A percentile compares a stretch with the other conserved stretches of the same genome.
Conservation (phyloP, 2,113 vertebrate genomes). For the Brachirus orientalis region DNA sequence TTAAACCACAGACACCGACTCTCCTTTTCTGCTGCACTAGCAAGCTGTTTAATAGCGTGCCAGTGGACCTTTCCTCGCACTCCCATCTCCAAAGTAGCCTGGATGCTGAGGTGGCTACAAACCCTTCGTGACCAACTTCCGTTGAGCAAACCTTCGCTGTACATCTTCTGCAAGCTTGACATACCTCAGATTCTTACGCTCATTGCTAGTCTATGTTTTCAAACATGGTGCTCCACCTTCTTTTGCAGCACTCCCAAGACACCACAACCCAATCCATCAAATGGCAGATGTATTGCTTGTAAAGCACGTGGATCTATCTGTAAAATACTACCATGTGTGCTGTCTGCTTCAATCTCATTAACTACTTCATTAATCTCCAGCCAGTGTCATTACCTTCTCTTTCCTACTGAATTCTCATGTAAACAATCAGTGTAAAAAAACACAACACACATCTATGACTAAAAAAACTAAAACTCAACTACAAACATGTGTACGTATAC, state of each 20-base stretch:
- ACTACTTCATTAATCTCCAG: constrained; percentile 62
- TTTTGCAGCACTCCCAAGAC: constrained; percentile 38
- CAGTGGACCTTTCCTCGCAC: too few species aligned
- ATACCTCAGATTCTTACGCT: too few species aligned
- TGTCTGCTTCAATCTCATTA: constrained; percentile 70
- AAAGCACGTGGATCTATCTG: constrained; percentile 63
- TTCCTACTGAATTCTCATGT: constrained; percentile 50
- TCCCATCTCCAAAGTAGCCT: too few species aligned
- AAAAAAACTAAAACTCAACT: constrained; percentile 6
- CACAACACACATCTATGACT: constrained; percentile 19
- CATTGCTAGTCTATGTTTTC: constrained; percentile 23
- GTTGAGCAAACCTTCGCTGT: too few species aligned
- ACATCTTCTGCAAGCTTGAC: too few species aligned
- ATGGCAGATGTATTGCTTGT: constrained; percentile 69
- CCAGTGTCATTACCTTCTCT: constrained; percentile 61
- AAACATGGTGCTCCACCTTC: constrained; percentile 49
- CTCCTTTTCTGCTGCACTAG: too few species aligned
- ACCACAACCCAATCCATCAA: constrained; percentile 65
- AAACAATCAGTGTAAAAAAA: constrained; percentile 51
- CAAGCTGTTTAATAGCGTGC: too few species aligned
- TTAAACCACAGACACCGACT: too few species aligned
- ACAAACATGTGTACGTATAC: constrained; percentile 26
- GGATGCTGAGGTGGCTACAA: too few species aligned
- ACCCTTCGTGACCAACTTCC: too few species aligned
- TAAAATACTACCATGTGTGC: constrained; percentile 79